Percentiles rank a stretch among this genome's conserved stretches.
These are phyloP conservation scores for Ormia ochracea DNA, from an alignment of 2,888 invertebrate genomes.

Conservation along the genomic window DNA sequence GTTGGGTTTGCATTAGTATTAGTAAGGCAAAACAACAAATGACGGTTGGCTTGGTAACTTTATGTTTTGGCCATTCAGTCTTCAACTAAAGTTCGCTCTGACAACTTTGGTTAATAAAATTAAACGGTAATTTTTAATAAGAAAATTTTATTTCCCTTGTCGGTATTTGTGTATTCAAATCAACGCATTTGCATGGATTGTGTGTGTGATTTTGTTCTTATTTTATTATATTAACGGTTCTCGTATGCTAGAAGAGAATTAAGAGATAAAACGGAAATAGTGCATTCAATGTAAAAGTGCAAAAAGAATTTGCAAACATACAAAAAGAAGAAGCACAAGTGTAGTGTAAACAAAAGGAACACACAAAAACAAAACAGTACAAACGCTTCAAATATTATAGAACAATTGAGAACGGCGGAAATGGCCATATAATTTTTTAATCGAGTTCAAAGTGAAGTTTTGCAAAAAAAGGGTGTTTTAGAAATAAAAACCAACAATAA, in stretches of 20 bases:
- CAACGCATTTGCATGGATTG: no score
- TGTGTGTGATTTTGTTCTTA: background rate
- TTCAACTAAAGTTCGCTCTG: slow-evolving; percentile 68
- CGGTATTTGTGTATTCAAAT: background rate
- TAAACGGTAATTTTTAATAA: slow-evolving; percentile 14
- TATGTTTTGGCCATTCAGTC: slow-evolving; percentile 65
- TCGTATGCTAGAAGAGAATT: slow-evolving; percentile 25
- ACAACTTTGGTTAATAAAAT: slow-evolving; percentile 64
- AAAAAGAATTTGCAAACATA: background rate
- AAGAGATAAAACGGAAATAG: slow-evolving; percentile 59
- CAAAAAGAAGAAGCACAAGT: slow-evolving; percentile 40
- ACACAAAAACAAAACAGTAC: slow-evolving; percentile 13
- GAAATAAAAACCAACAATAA: background rate
- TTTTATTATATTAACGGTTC: slow-evolving; percentile 47
- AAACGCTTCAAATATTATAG: slow-evolving; percentile 7
- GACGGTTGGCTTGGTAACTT: slow-evolving; percentile 64
- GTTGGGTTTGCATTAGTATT: slow-evolving; percentile 1
- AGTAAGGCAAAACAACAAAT: slow-evolving; percentile 43
- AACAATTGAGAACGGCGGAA: slow-evolving; percentile 32
- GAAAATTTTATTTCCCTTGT: slow-evolving; percentile 12
- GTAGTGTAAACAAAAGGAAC: slow-evolving; percentile 37
- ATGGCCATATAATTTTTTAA: background rate
- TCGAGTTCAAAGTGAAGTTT: slow-evolving; percentile 20
- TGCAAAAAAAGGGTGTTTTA: slow-evolving; percentile 11
- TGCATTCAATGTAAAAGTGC: slow-evolving; percentile 28